These are phyloP conservation scores for Notothenia rossii DNA, from an alignment of 2,113 vertebrate species.

Conservation along the genomic window DNA sequence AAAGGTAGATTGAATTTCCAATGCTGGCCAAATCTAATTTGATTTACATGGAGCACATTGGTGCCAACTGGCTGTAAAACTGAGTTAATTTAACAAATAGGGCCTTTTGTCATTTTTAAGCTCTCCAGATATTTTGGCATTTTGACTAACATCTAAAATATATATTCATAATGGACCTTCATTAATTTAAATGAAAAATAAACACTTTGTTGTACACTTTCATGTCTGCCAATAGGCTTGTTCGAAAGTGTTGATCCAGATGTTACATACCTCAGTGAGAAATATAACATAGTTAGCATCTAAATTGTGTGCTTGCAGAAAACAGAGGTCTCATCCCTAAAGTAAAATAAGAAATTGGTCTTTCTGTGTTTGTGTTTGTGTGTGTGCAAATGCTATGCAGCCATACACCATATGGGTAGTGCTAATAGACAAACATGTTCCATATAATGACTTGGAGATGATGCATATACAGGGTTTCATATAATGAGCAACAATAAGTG, in stretches of 20 bases:
- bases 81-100: constrained; percentile 35
- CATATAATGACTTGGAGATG: background rate
- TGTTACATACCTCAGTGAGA: constrained; percentile 39
- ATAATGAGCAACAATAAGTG: too few species aligned
- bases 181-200: constrained; percentile 26
- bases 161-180: constrained; percentile 23
- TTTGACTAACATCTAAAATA: background rate
- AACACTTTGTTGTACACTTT: too few species aligned
- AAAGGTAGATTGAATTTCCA: background rate
- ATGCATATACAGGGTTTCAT: background rate
- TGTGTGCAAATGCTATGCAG: background rate
- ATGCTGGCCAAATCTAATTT: constrained; percentile 1
- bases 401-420: constrained; percentile 13
- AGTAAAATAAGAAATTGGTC: background rate
- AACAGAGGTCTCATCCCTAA: too few species aligned
- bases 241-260: constrained; percentile 27
- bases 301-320: too few species aligned
- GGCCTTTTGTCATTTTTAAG: constrained; percentile 24
- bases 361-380: background rate
- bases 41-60: constrained; percentile 9
- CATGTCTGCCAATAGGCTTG: too few species aligned
- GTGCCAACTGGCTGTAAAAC: constrained; percentile 38
- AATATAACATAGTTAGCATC: constrained; percentile 24
- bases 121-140: constrained; percentile 25
- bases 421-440: constrained; percentile 22